Conservation (phyloP, 2,888 invertebrate species). For the Zeuzera pyrina region DNA sequence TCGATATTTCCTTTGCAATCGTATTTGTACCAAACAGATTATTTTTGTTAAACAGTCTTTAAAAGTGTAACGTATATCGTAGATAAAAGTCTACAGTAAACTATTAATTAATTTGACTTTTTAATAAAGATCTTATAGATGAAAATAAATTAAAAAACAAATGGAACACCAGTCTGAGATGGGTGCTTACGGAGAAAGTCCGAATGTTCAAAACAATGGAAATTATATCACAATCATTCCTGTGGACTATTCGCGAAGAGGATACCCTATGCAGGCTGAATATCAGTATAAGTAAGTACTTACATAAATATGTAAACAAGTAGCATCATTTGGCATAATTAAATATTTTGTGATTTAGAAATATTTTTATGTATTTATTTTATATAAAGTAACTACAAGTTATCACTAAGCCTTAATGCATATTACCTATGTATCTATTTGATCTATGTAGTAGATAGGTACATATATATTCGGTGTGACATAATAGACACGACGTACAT, state of each 20-base stretch:
- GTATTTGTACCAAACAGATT: neutral
- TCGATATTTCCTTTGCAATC: conserved; percentile 46
- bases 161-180: conserved; percentile 65
- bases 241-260: conserved; percentile 71
- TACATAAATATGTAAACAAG: no score
- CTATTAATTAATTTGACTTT: neutral
- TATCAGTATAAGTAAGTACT: conserved; percentile 70
- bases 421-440: no score
- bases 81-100: neutral
- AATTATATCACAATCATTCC: conserved; percentile 75
- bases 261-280: conserved; percentile 71
- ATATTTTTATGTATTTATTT: no score
- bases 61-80: neutral
- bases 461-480: no score
- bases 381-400: no score
- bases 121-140: conserved; percentile 18
- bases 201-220: conserved; percentile 62
- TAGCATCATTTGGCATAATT: no score
- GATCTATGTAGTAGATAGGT: no score
- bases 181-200: conserved; percentile 63
- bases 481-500: no score
- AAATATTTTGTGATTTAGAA: no score
- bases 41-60: neutral
- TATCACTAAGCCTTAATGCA: no score
- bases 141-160: conserved; percentile 18